Evolutionary conservation across 1,140 invertebrate species (phyloP), one percentile per base, ranked within the genome.

Genomic region (Philaenus spumarius): DNA sequence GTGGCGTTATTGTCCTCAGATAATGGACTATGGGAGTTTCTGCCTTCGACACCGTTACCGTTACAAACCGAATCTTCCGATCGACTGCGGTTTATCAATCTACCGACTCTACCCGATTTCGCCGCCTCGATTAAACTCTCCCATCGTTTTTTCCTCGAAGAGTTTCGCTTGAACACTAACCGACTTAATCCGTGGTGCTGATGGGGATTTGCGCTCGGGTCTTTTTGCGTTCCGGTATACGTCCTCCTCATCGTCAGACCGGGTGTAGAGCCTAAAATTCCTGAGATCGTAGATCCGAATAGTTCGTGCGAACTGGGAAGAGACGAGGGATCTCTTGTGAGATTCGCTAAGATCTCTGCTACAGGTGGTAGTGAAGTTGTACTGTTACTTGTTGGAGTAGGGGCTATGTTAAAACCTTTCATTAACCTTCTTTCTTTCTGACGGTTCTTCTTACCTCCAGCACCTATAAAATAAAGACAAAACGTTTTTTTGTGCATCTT

Each of bases 381-480:
- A 53, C 53, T 55, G 50, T 37, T 46, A 19, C 59, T 58, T 39
- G 51, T 57, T 0, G 86, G 84, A 35, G 81, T 77, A 0, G 83
- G 82, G 1, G 82, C 86, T 42, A 93, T 90, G 74, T 95, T 93
- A 78, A 95, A 95, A 1, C 93, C 93, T 72, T 95, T 95, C 90
- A 95, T 94, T 23, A 95, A 75, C 0, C 92, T 82, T 0, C 93
- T 80, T 69, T 95, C 92, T 74, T 93, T 93, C 72, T 94, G 90
- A 0, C 92, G 82, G 69, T 93, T 94, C 76, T 94, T 95, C 75
- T 94, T 94, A 30, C 93, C 91, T 60, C 91, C 90, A 63, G 88
- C 84, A 70, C 89, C 90, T 56, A 55, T 39, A 56, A 59, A 53
- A 3, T 19, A 15, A 71, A 75, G 73, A 77, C 59, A 71, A 68